Evolutionary conservation across 2,888 invertebrate species (phyloP).

Genomic region (Tineola bisselliella): DNA sequence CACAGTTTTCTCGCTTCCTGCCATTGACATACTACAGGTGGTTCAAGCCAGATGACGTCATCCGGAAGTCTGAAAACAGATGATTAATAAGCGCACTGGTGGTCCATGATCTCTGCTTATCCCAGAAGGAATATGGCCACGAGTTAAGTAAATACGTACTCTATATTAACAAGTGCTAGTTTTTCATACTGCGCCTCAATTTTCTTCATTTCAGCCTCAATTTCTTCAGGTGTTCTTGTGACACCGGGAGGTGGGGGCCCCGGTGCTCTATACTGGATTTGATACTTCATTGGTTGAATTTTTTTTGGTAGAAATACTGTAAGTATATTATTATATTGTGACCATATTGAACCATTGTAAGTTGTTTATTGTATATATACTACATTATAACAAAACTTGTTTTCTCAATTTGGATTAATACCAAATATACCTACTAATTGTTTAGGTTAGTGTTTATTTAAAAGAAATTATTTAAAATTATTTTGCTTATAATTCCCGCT

Average conservation of each 20-base stretch:
- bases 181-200: constrained; percentile 79
- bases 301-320: constrained; percentile 64
- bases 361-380: too few species aligned
- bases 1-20: constrained; percentile 67
- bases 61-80: constrained; percentile 67
- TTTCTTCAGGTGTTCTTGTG: constrained; percentile 79
- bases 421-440: too few species aligned
- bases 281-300: constrained; percentile 72
- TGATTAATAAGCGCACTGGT: too few species aligned
- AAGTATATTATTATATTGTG: constrained; percentile 18
- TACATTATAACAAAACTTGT: too few species aligned
- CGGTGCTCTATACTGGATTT: constrained; percentile 75
- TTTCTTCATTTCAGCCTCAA: constrained; percentile 80
- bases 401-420: too few species aligned
- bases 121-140: too few species aligned
- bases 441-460: too few species aligned
- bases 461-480: too few species aligned
- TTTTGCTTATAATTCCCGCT: too few species aligned
- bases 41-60: constrained; percentile 80
- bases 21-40: constrained; percentile 81
- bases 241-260: constrained; percentile 72
- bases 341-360: too few species aligned
- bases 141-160: constrained; percentile 65
- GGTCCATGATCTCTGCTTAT: too few species aligned
- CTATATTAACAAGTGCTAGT: constrained; percentile 74